Evolutionary conservation across 2,888 invertebrate species (phyloP).

Genomic region (Parnassius mnemosyne): DNA sequence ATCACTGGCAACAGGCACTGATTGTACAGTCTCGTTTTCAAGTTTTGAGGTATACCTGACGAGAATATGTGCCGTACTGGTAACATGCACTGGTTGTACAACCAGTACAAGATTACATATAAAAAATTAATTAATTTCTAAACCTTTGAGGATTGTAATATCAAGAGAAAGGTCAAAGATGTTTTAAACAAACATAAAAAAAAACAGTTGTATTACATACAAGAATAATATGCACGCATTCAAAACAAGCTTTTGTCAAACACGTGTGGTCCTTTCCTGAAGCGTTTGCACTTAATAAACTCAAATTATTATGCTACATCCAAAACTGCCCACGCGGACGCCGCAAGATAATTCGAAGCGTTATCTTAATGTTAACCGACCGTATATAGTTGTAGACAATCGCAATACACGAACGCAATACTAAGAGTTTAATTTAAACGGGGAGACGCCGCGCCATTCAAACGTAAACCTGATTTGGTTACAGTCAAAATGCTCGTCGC

Average conservation of each 20-base stretch:
- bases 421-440: conserved; percentile 18
- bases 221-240: background rate
- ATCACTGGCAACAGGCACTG: too few relatives aligned
- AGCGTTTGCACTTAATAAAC: conserved; percentile 9
- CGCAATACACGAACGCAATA: conserved; percentile 11
- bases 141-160: background rate
- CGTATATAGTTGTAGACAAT: conserved; percentile 11
- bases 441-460: conserved; percentile 22
- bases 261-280: conserved; percentile 11
- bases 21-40: too few relatives aligned
- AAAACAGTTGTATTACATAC: background rate
- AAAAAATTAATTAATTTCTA: background rate
- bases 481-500: conserved; percentile 9
- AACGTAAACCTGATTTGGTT: conserved; percentile 22
- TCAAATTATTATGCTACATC: conserved; percentile 19
- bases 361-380: conserved; percentile 20
- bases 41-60: too few relatives aligned
- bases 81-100: too few relatives aligned
- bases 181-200: background rate
- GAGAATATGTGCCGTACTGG: too few relatives aligned
- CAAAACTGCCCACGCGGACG: conserved; percentile 19
- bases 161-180: background rate
- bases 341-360: conserved; percentile 9
- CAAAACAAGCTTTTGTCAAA: background rate
- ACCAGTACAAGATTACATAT: too few relatives aligned